Conservation (phyloP, 2,113 vertebrate species). For the Gadus chalcogrammus region DNA sequence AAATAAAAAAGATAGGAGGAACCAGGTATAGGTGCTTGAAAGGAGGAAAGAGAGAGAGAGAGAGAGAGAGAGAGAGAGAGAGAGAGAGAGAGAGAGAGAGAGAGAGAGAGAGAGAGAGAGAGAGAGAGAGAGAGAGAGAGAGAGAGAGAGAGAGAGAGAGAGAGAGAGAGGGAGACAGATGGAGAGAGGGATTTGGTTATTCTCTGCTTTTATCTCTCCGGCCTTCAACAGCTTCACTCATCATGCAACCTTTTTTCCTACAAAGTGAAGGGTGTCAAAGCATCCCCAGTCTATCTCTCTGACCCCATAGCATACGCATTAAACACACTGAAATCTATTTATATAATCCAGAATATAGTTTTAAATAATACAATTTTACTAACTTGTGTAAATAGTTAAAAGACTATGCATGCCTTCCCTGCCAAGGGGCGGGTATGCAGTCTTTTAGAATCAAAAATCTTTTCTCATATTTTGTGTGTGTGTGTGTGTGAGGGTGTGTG, state of each 20-base stretch:
- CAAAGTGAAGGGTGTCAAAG: no score
- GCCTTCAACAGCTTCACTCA: constrained; percentile 54
- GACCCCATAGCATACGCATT: background rate
- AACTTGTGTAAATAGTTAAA: background rate
- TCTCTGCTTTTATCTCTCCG: constrained; percentile 10
- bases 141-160: constrained; percentile 25
- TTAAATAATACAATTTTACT: background rate
- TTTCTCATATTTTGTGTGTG: constrained; percentile 2
- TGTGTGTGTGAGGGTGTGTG: constrained; percentile 7
- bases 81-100: constrained; percentile 28
- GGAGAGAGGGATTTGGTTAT: no score
- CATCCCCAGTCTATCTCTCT: no score
- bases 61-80: background rate
- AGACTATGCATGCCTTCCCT: background rate
- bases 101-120: constrained; percentile 10
- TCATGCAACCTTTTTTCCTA: constrained; percentile 42
- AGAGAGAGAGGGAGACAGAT: background rate
- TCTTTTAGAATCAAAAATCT: no score
- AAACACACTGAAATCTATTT: background rate
- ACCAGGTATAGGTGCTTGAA: constrained; percentile 17
- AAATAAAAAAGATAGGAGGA: background rate
- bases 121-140: background rate
- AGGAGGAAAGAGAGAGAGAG: constrained; percentile 28
- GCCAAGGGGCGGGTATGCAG: no score
- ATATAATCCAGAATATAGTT: background rate